Evolutionary conservation across 2,797 vertebrate genomes (phyloP), one percentile per base, ranked within the genome.

Genomic region (Avahi laniger): DNA sequence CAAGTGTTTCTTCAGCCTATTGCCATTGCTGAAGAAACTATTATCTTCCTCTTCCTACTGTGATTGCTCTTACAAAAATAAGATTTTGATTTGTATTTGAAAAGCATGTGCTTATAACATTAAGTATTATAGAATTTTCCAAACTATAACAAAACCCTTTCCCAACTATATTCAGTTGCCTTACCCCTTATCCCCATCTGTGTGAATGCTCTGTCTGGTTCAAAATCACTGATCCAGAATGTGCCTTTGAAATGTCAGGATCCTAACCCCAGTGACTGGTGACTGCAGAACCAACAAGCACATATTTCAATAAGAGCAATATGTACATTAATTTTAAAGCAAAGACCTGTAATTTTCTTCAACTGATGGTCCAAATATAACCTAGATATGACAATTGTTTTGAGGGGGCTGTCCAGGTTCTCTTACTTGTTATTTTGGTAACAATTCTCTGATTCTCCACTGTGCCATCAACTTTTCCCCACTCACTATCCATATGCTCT

Each of bases 61-160:
- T 78, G 63, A 30, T 91, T 93, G 89, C 43, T 73, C 35, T 78
- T 83, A 65, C 70, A 63, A 92, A 95, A 94, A 30, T 30, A 69
- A 82, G 50, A 28, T 7, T 87, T 94, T 89, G 52, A 70, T 41
- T 63, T 89, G 63, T 18, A 67, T 81, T 84, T 84, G 67, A 78
- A 14, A 82, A 84, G 76, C 33, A 67, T 30, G 2, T 59, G 57
- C n/a, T 75, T 84, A 9, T 26, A 75, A 73, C 69, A 78, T 69
- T 83, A 90, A 90, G 10, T 82, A 57, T 24, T 57, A 57, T 57
- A 30, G 46, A 35, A 24, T 41, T 92, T 95, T 85, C 22, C 59
- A 73, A 78, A 26, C n/a, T 69, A 17, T 0, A 52, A 52, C 46
- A 87, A 78, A 89, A 75, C 15, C 6, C 5, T 54, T 84, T 79